These are phyloP conservation scores for Oostethus manadensis DNA, from an alignment of 2,113 vertebrate species.

Conservation along the genomic window DNA sequence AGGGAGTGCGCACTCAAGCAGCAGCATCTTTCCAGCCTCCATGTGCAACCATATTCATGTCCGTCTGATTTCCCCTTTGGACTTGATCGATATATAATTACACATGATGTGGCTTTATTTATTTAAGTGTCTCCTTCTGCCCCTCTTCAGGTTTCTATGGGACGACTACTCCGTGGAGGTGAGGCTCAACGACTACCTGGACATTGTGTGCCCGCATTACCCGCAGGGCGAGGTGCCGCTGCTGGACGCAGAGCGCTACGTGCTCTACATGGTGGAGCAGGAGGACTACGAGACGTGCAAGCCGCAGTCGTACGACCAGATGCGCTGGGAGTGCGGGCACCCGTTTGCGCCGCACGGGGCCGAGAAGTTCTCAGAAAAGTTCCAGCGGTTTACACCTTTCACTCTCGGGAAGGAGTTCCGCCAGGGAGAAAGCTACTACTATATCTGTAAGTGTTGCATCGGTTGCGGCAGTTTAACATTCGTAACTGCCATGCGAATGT, in stretches of 20 bases:
- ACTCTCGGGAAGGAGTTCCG: conserved; percentile 90
- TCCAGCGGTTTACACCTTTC: conserved; percentile 91
- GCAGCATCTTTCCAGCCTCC: conserved; percentile 15
- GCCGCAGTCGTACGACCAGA: conserved; percentile 81
- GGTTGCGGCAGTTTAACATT: too few species aligned
- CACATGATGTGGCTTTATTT: conserved; percentile 28
- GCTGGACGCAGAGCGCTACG: conserved; percentile 80
- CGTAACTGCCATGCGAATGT: not conserved
- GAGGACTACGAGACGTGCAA: conserved; percentile 81
- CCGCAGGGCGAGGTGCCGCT: conserved; percentile 72
- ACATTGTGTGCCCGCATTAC: conserved; percentile 92
- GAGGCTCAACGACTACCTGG: conserved; percentile 86
- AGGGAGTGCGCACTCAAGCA: conserved; percentile 38
- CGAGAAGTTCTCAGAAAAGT: conserved; percentile 90
- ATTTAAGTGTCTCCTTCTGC: conserved; percentile 14
- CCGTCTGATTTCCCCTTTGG: conserved; percentile 57
- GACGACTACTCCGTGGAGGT: conserved; percentile 80
- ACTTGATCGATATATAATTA: conserved; percentile 65
- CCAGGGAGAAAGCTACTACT: conserved; percentile 91
- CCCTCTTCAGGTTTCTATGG: conserved; percentile 71
- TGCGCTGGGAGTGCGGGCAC: conserved; percentile 89
- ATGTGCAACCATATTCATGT: conserved; percentile 57
- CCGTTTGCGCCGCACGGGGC: conserved; percentile 83
- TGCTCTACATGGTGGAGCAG: conserved; percentile 85
- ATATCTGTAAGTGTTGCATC: conserved; percentile 87